Base-by-base conservation (phyloP, 1,140 invertebrate genomes). In the Lepeophtheirus salmonis region DNA sequence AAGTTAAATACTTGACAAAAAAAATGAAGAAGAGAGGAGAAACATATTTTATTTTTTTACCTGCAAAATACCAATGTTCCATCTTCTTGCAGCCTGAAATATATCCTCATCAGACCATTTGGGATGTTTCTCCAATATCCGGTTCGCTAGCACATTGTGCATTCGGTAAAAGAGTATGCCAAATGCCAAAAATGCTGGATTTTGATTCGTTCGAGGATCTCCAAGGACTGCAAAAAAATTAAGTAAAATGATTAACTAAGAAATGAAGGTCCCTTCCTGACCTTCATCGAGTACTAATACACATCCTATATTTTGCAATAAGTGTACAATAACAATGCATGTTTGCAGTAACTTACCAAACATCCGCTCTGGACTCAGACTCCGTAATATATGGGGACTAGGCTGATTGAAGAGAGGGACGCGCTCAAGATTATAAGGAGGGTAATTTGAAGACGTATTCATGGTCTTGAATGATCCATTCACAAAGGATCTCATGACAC, bases 321-420 rank as follows among this genome's bases (percentile, higher is more conserved):
- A n/a, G n/a, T n/a, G n/a, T n/a, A n/a, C n/a, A n/a, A n/a, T n/a
- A n/a, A n/a, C n/a, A n/a, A n/a, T n/a, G 30, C 30, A 41, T 6
- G 6, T 6, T 10, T 41, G 30, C 30, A 10, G n/a, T 18, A 63
- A 84, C 89, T 89, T 77, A 97, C 92, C 74, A 72, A 90, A 97
- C 50, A 97, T 77, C 64, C 86, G 76, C 68, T 95, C 89, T 0
- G 89, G 87, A 67, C 82, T 89, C 22, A 88, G 78, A 74, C 89
- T 86, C 65, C 86, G 78, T 76, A 95, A 83, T 52, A 89, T 81
- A 68, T 89, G 86, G 0, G 90, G 89, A 3, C 89, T 83, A 0
- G 91, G 89, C 62, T 89, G 84, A 69, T 94, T 96, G 70, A 91
- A 87, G 30, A 96, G 77, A 0, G 94, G 94, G 12, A 95, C 87